Base-by-base conservation (phyloP, 2,113 vertebrate genomes). In the Alaudala cheleensis region DNA sequence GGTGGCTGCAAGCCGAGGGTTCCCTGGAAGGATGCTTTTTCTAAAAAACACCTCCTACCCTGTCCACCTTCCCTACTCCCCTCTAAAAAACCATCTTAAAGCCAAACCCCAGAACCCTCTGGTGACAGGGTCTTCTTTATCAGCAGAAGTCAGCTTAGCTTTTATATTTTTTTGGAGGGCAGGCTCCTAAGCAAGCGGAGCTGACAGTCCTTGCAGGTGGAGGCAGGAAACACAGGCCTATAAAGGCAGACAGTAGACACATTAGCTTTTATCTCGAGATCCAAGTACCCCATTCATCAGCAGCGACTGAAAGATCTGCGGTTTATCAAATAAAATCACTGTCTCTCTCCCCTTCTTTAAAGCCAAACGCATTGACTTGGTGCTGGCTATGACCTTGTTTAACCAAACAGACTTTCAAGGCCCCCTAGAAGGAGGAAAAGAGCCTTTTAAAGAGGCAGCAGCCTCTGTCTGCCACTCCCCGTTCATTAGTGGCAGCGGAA, bases 271-370 rank as follows among this genome's bases (percentile, higher is more conserved):
- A 96, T 86, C 92, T 88, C n/a, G 2, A 96, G 82, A 93, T 89
- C 95, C 94, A 85, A 93, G 91, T 61, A 66, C 65, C 69, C 90
- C 54, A 61, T 87, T 97, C 90, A 90, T 92, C 93, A 81, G 40
- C 60, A 92, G 33, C 15, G 5, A 72, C 51, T 93, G 85, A 92
- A 78, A 92, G 78, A 64, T 81, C 81, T 96, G 60, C 5, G 15
- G 85, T 91, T 94, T 92, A 94, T 96, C 91, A 96, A 90, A 90
- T 57, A 84, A 93, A 95, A 88, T 95, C 95, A 90, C 62, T 88
- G 88, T 87, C 92, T 95, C 71, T 70, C 77, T 73, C 81, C 39
- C 69, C 58, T 72, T 62, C 81, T 86, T 90, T 72, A 86, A 90
- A 90, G 34, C 74, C 57, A 72, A 50, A 64, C 49, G 73, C 79